Base-by-base conservation (phyloP, 2,113 vertebrate genomes). In the Otus sunia region DNA sequence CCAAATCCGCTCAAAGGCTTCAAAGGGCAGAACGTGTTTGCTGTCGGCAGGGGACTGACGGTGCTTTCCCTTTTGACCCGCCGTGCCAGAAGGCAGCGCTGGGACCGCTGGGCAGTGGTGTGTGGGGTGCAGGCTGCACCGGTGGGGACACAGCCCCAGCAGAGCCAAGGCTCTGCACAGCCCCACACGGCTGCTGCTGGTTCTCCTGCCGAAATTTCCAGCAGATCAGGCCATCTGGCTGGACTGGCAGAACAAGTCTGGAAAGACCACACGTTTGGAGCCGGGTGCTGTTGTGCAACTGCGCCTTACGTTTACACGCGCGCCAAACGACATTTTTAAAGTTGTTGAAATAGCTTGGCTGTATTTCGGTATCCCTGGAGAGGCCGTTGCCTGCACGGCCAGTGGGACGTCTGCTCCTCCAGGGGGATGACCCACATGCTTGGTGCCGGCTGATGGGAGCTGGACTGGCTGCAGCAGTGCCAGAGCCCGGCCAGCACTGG, bases 201-300 rank as follows among this genome's bases (percentile, higher is more conserved):
- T 18, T 53, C 20, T 77, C 50, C 84, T 55, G 93, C 36, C 0
- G 32, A 7, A 71, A 34, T 59, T 89, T 85, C 86, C 79, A 49
- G 75, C 62, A 43, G 56, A 25, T 86, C 78, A 1, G 6, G 78
- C 62, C 39, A 41, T 12, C 93, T 18, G 68, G 92, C 92, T 11
- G 49, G 95, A 97, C 94, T 94, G 94, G 96, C 92, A 94, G 92
- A 97, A 87, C 95, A 20, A 78, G 95, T 94, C 92, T 81, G 90
- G 39, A 79, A 56, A 75, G 26, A 25, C 52, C 1, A 0, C 5
- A 6, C 2, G 12, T 29, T 63, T 16, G 79, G 72, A 94, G 81
- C 77, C 0, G 26, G 59, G 45, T 4, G 50, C 63, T 83, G 55
- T 92, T 93, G 93, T 66, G 88, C 81, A 96, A 91, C 56, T 12